Base-by-base conservation (phyloP, 2,797 vertebrate species). In the Pelobates cultripes region DNA sequence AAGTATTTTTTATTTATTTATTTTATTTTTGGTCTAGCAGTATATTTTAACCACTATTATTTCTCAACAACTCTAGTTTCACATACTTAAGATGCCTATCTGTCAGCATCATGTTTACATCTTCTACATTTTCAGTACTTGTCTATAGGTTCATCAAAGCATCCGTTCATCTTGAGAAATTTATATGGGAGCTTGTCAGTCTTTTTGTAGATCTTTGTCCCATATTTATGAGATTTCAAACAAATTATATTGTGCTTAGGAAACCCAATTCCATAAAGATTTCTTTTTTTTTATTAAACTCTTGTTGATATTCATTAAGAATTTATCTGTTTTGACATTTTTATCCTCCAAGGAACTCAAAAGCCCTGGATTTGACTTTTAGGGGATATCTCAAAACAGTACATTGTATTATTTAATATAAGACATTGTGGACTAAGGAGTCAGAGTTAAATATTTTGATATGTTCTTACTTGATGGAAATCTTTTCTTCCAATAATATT, bases 401-500 rank as follows among this genome's bases (percentile, higher is more conserved):
- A 40, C 43, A 77, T 41, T 44, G 47, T 43, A 64, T 75, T 47
- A 53, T 43, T 74, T 61, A 78, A 75, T 71, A 43, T 70, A 73
- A 51, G 51, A 43, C 42, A 61, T 78, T 78, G 61, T 73, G 28
- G 41, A 78, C 28, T 9, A 57, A 14, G 61, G 51, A 73, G 47
- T 45, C 43, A 70, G 45, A 15, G 41, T 64, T 44, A 47, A 14
- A 73, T 12, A 57, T 68, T 43, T 43, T 41, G 42, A 70, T 70
- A 66, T 75, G 70, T 44, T 64, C 69, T 79, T 70, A 75, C 51
- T 15, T 57, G 6, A 45, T 41, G 70, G 43, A 41, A 78, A 74
- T 9, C 53, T 78, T 78, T 61, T 17, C 45, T 45, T 77, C 57
- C 40, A 83, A 78, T 61, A 75, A 79, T 83, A 83, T 43, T 83